phyloP scores from a whole-genome alignment of 2,888 invertebrate species.

The Thymelicus sylvestris region DNA sequence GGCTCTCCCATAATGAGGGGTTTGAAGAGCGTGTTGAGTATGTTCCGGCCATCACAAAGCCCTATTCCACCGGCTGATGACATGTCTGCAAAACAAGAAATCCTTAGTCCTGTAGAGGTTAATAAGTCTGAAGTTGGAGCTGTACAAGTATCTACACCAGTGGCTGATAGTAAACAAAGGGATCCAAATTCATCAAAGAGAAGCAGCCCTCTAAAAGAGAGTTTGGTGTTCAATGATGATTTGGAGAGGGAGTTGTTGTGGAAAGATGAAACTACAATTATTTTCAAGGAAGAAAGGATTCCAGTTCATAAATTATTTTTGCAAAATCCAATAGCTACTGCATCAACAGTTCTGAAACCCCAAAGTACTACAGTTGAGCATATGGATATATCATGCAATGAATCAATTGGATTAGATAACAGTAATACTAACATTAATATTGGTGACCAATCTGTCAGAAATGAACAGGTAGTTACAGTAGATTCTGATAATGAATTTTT shows the following conservation, averaged over 20 bases:
- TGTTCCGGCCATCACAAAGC: slow-evolving; percentile 76
- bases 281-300: slow-evolving; percentile 72
- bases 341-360: not conserved
- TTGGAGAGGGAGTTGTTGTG: slow-evolving; percentile 73
- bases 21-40: slow-evolving; percentile 73
- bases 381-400: slow-evolving; percentile 72
- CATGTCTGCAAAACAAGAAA: slow-evolving; percentile 35
- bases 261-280: slow-evolving; percentile 74
- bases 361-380: slow-evolving; percentile 63
- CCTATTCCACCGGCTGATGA: slow-evolving; percentile 62
- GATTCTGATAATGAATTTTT: slow-evolving; percentile 77
- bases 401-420: slow-evolving; percentile 55
- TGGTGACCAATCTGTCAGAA: slow-evolving; percentile 40
- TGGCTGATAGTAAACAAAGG: slow-evolving; percentile 55
- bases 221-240: slow-evolving; percentile 72
- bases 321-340: slow-evolving; percentile 42
- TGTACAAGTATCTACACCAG: slow-evolving; percentile 67
- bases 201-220: slow-evolving; percentile 71
- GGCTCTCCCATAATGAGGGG: slow-evolving; percentile 77
- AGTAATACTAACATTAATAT: slow-evolving; percentile 51
- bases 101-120: slow-evolving; percentile 41
- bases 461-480: slow-evolving; percentile 44
- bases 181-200: slow-evolving; percentile 58
- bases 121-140: slow-evolving; percentile 37
- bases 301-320: slow-evolving; percentile 71